Conservation (phyloP, 2,888 invertebrate species). For the Gibbula magus region DNA sequence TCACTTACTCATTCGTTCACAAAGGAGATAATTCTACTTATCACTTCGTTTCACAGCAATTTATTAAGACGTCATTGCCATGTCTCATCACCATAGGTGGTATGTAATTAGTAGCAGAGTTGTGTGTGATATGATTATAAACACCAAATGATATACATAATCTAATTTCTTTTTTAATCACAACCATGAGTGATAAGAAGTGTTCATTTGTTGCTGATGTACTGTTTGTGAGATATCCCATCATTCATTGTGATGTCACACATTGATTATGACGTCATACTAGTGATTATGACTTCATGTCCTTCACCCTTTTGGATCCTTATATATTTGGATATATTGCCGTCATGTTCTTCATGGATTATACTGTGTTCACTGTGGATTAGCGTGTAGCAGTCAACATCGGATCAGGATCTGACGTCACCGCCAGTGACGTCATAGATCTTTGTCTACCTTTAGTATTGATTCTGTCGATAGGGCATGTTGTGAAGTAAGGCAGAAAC, state of each 20-base stretch:
- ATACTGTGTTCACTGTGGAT: background rate
- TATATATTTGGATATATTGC: slow-evolving; percentile 9
- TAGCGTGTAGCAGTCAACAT: background rate
- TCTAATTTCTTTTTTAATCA: background rate
- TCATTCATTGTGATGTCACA: background rate
- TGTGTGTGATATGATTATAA: background rate
- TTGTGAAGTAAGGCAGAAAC: too few species aligned
- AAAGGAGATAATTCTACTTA: background rate
- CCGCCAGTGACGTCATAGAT: background rate
- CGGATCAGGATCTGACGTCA: background rate
- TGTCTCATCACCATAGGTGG: background rate
- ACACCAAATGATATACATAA: background rate
- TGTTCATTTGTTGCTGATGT: background rate
- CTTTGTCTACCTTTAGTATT: too few species aligned
- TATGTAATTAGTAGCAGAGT: too few species aligned
- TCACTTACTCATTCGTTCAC: background rate
- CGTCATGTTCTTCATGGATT: background rate
- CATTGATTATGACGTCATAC: background rate
- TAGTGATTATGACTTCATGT: background rate
- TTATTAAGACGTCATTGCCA: background rate
- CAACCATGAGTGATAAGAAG: background rate
- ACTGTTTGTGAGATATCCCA: too few species aligned
- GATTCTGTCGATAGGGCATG: too few species aligned
- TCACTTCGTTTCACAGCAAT: background rate
- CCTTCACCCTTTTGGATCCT: background rate